Percentiles rank a stretch among this genome's conserved stretches.
Evolutionary conservation across 2,888 invertebrate genomes (phyloP).

Genomic region (Pecten maximus): DNA sequence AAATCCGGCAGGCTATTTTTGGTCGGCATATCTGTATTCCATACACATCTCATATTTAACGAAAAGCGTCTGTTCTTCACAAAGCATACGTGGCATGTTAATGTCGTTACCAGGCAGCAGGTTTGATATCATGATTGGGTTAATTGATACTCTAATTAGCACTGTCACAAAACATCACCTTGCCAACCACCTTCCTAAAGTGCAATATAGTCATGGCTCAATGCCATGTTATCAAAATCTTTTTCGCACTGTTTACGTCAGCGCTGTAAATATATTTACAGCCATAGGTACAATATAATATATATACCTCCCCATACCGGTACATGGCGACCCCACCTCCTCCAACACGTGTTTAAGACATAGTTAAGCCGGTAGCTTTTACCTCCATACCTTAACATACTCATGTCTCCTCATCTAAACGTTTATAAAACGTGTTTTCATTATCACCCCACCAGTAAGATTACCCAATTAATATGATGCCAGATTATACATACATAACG

Average conservation of each 20-base stretch:
- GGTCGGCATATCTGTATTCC: neutral
- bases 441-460: neutral
- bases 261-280: neutral
- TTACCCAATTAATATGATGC: neutral
- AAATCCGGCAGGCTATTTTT: no score
- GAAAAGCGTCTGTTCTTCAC: neutral
- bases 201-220: neutral
- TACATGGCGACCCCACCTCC: neutral
- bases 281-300: neutral
- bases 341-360: neutral
- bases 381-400: neutral
- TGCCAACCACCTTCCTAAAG: neutral
- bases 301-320: neutral
- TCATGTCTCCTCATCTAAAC: neutral
- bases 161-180: neutral
- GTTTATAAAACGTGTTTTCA: neutral
- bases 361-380: neutral
- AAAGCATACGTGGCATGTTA: neutral
- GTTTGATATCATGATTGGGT: neutral
- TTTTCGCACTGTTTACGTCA: neutral
- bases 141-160: conserved; percentile 13
- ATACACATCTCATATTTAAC: neutral
- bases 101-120: neutral
- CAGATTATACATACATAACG: neutral
- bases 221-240: conserved; percentile 13